Conservation (phyloP, 2,113 vertebrate species). For the Pseudonaja textilis region DNA sequence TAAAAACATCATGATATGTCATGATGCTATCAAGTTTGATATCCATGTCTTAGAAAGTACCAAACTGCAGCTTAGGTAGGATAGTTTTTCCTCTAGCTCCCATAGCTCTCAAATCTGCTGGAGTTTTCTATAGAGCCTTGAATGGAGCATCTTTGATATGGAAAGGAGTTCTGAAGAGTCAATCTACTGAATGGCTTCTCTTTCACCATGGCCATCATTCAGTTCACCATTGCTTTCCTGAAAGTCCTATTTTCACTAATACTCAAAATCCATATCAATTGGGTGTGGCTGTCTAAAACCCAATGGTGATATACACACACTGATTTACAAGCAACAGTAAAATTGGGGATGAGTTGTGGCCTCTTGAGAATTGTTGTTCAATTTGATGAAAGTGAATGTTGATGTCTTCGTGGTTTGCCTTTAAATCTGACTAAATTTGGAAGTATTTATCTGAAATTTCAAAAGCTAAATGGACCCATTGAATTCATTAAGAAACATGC, state of each 20-base stretch:
- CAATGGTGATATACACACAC: neutral
- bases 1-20: no score
- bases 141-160: neutral
- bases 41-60: neutral
- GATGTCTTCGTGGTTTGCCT: neutral
- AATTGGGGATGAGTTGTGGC: neutral
- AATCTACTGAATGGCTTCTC: neutral
- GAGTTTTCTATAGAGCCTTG: neutral
- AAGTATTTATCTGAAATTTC: neutral
- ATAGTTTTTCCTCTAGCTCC: neutral
- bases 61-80: neutral
- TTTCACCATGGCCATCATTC: neutral
- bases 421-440: neutral
- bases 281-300: neutral
- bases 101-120: neutral
- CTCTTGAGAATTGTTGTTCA: neutral
- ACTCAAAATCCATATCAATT: neutral
- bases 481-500: neutral
- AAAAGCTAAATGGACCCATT: fast-evolving
- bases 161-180: neutral
- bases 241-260: neutral
- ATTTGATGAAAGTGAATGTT: neutral
- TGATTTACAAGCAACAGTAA: neutral
- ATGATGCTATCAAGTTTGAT: no score
- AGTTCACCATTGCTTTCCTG: neutral